These are phyloP conservation scores for Hormiphora californensis DNA, from an alignment of 37 sponge, comb jelly and placozoan genomes.

Conservation along the genomic window DNA sequence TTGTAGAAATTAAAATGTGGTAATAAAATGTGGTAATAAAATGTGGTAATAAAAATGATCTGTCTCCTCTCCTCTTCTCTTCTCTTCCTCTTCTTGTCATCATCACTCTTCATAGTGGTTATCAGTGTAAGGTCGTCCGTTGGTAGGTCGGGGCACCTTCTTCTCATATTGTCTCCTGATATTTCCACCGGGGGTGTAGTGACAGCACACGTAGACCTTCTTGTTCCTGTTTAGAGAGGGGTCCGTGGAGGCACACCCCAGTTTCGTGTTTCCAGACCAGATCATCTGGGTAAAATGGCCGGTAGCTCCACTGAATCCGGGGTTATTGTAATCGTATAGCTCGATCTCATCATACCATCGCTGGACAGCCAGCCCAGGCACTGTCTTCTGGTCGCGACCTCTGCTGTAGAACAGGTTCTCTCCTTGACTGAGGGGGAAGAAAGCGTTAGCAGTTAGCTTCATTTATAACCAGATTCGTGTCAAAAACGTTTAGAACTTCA, in stretches of 20 bases:
- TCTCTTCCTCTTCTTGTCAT: conserved; percentile 40
- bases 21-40: no score
- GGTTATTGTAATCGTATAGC: conserved; percentile 64
- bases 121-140: no score
- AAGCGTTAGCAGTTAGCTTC: no score
- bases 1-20: no score
- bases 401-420: background rate
- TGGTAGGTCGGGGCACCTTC: background rate
- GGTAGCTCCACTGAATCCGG: conserved; percentile 62
- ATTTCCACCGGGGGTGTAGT: background rate
- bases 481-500: no score
- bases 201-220: conserved; percentile 8
- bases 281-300: conserved; percentile 92
- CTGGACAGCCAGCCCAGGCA: background rate
- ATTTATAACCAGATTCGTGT: no score
- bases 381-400: background rate
- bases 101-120: no score
- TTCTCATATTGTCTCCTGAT: background rate
- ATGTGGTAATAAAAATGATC: no score
- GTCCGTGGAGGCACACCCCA: conserved; percentile 17
- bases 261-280: conserved; percentile 68
- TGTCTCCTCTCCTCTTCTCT: conserved; percentile 32
- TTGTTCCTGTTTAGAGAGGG: background rate
- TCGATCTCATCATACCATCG: conserved; percentile 74
- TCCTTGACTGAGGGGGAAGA: no score